Percentiles rank a stretch among this genome's conserved stretches.
Conservation (phyloP, 2,797 vertebrate genomes). For the Mus spretus region DNA sequence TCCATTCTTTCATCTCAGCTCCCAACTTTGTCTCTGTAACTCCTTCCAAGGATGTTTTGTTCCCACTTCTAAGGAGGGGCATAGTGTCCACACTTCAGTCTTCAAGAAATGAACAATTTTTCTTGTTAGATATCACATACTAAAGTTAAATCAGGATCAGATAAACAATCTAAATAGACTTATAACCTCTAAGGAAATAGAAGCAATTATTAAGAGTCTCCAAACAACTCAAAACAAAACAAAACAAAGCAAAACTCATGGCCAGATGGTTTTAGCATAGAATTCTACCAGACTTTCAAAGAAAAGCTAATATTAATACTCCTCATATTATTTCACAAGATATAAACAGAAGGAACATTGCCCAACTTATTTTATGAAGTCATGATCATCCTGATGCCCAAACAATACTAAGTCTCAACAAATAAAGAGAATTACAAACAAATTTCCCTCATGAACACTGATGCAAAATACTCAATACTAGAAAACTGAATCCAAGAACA, state of each 20-base stretch:
- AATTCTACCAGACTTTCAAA: not conserved
- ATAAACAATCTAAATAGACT: no score
- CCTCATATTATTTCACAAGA: not conserved
- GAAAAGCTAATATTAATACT: not conserved
- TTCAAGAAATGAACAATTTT: no score
- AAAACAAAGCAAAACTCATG: not conserved
- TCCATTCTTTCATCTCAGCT: no score
- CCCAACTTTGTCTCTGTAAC: no score
- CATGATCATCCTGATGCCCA: not conserved
- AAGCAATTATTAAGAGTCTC: no score
- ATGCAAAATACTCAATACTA: not conserved
- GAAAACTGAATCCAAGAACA: not conserved
- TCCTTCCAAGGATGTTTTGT: no score
- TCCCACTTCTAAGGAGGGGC: no score
- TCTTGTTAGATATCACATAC: no score
- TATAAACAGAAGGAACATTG: not conserved
- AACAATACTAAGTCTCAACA: not conserved
- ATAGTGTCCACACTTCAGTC: no score
- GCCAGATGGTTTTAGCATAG: not conserved
- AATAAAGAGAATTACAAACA: not conserved
- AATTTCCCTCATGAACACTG: not conserved
- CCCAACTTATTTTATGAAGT: not conserved
- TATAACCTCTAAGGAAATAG: no score
- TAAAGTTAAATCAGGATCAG: no score
- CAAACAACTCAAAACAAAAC: not conserved